Evolutionary conservation across 2,797 vertebrate genomes (phyloP).

Genomic region (Micromesistius poutassou): DNA sequence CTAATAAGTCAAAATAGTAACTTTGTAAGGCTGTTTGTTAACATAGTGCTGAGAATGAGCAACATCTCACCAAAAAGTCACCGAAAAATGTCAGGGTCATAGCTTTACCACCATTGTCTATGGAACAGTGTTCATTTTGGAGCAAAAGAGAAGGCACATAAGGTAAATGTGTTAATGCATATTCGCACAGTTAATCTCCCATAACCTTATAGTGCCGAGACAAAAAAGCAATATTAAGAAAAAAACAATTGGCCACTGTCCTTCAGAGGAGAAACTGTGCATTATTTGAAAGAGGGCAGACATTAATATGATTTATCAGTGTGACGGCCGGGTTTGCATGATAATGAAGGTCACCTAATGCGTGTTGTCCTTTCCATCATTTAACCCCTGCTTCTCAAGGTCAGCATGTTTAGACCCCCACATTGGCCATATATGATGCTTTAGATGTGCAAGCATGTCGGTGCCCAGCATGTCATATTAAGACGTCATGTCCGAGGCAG

Average conservation of each 20-base stretch:
- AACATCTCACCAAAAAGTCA: not conserved
- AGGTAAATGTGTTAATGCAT: not conserved
- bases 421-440: conserved; percentile 29
- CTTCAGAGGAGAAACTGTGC: conserved; percentile 15
- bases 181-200: not conserved
- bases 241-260: conserved; percentile 5
- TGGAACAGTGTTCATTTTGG: not conserved
- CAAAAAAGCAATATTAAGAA: not conserved
- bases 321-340: conserved; percentile 12
- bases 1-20: not conserved
- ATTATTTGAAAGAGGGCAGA: conserved; percentile 17
- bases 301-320: conserved; percentile 7
- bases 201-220: not conserved
- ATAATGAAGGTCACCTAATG: conserved; percentile 9
- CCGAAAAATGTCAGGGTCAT: not conserved
- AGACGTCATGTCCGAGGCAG: conserved; percentile 17
- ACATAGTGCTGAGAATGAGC: not conserved
- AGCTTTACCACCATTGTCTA: not conserved
- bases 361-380: conserved; percentile 11
- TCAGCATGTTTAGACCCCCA: conserved; percentile 23
- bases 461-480: not conserved
- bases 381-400: conserved; percentile 27
- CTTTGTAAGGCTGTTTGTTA: not conserved
- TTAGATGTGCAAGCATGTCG: conserved; percentile 2
- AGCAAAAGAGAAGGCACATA: not conserved